phyloP scores from a whole-genome alignment of 2,888 invertebrate species.

The Leptothorax acervorum region DNA sequence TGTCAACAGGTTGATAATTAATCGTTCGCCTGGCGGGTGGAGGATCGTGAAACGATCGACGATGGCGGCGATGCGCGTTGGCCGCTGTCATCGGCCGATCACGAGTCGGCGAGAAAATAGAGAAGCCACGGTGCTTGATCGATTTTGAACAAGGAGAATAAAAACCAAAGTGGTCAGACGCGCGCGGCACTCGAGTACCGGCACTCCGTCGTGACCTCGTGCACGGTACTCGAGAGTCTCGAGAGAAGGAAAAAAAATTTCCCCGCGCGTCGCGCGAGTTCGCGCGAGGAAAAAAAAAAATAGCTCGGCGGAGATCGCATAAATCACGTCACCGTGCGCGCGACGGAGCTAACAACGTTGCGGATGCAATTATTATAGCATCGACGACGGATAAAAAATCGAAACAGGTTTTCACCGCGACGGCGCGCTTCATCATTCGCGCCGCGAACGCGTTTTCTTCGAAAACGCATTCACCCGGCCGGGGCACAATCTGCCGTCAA shows the following conservation, averaged over 20 bases:
- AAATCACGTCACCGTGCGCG: constrained; percentile 37
- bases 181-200: too few relatives aligned
- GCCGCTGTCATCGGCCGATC: constrained; percentile 37
- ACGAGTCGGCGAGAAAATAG: constrained; percentile 4
- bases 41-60: constrained; percentile 57
- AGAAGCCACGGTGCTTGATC: constrained; percentile 5
- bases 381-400: constrained; percentile 43
- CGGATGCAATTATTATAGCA: constrained; percentile 51
- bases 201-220: neutral
- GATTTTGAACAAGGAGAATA: constrained; percentile 13
- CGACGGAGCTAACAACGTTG: constrained; percentile 46
- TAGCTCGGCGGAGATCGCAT: constrained; percentile 21
- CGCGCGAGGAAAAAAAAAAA: constrained; percentile 8
- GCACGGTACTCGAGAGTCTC: too few relatives aligned
- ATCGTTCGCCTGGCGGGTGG: constrained; percentile 55
- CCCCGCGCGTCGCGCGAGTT: neutral
- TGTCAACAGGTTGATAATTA: constrained; percentile 73
- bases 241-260: neutral
- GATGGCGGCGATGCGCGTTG: constrained; percentile 16
- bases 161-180: constrained; percentile 1
- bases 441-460: constrained; percentile 40
- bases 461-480: constrained; percentile 39
- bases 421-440: constrained; percentile 41
- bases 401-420: constrained; percentile 35
- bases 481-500: constrained; percentile 33